A percentile compares a stretch with the other conserved stretches of the same genome.
Evolutionary conservation across 2,113 vertebrate species (phyloP).

Genomic region (Salvelinus sp.): DNA sequence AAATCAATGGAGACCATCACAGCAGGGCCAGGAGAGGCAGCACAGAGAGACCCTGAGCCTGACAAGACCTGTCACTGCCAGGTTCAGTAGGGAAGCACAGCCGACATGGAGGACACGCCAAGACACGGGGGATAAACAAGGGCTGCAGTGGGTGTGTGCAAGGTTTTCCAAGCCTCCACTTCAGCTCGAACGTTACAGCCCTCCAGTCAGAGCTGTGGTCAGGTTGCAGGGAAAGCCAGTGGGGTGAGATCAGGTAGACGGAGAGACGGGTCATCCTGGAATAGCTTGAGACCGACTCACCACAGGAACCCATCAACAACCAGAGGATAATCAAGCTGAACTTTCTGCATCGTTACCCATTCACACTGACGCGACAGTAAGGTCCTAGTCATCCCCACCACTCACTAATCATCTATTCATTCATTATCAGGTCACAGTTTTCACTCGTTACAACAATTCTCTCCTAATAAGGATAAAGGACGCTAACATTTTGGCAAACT

Average conservation of each 20-base stretch:
- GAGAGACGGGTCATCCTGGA: no score
- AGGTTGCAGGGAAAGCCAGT: no score
- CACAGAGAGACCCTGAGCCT: slow-evolving; percentile 4
- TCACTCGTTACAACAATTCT: slow-evolving; percentile 10
- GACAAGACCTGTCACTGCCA: slow-evolving; percentile 41
- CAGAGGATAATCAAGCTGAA: neutral
- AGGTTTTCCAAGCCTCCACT: no score
- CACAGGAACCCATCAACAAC: neutral
- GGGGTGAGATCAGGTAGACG: no score
- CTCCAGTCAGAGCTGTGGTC: no score
- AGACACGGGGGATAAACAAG: no score
- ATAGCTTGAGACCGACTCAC: neutral
- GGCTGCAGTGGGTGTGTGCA: no score
- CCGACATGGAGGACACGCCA: no score
- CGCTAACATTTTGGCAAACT: no score
- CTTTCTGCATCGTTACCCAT: neutral
- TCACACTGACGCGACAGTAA: slow-evolving; percentile 8
- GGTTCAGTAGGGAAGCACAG: slow-evolving; percentile 23
- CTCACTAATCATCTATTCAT: slow-evolving; percentile 4
- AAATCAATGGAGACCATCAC: slow-evolving; percentile 52
- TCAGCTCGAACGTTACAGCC: no score
- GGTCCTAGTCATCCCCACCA: neutral
- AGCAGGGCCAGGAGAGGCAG: slow-evolving; percentile 9
- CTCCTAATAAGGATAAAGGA: no score
- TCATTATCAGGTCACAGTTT: slow-evolving; percentile 38